Percentiles rank a stretch among this genome's conserved stretches.
Evolutionary conservation across 2,888 invertebrate genomes (phyloP).

Genomic region (Epicampocera succincta): DNA sequence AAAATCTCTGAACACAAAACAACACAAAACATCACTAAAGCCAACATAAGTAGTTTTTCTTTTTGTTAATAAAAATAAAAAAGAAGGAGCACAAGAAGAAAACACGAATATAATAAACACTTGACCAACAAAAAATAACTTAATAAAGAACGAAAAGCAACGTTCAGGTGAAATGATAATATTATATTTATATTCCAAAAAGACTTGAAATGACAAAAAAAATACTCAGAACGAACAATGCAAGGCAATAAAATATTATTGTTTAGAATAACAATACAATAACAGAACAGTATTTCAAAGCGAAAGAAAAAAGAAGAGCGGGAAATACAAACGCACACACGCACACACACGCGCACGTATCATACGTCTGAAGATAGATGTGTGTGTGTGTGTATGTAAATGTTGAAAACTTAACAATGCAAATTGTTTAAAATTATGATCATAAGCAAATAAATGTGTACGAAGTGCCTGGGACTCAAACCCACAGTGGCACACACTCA

Average conservation of each 20-base stretch:
- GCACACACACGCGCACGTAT: no score
- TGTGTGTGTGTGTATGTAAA: not conserved
- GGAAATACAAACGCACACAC: constrained; percentile 19
- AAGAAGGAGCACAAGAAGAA: not conserved
- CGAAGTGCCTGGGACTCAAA: constrained; percentile 2
- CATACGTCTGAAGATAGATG: no score
- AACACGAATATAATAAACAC: constrained; percentile 62
- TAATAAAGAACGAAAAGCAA: constrained; percentile 7
- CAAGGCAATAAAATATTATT: constrained; percentile 69
- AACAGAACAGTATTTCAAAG: constrained; percentile 30
- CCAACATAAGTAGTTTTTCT: constrained; percentile 26
- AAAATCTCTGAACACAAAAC: constrained; percentile 45
- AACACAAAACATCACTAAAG: not conserved
- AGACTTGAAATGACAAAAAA: constrained; percentile 24
- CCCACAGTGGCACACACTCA: constrained; percentile 4
- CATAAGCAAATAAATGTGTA: constrained; percentile 57
- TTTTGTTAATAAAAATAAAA: constrained; percentile 15
- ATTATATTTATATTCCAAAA: constrained; percentile 37
- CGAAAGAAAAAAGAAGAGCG: not conserved
- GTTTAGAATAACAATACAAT: constrained; percentile 66
- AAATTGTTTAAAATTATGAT: constrained; percentile 66
- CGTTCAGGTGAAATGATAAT: constrained; percentile 67
- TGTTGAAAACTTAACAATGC: constrained; percentile 56
- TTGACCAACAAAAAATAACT: constrained; percentile 59
- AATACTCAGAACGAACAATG: constrained; percentile 39